A percentile compares a stretch with the other conserved stretches of the same genome.
Evolutionary conservation across 2,797 vertebrate genomes (phyloP).

Genomic region (Spheniscus humboldti): DNA sequence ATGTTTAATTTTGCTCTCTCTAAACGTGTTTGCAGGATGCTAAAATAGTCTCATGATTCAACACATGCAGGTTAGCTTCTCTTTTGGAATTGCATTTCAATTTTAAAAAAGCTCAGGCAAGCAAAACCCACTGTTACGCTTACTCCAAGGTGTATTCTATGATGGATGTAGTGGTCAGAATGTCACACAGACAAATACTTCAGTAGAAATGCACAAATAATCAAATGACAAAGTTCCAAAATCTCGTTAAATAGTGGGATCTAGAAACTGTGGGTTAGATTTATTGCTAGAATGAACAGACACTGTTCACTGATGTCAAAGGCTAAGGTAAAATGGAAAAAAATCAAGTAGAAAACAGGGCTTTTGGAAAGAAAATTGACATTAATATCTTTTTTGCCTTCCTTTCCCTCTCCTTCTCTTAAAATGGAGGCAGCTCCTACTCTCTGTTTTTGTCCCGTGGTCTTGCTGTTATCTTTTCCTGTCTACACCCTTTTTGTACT

Average conservation of each 20-base stretch:
- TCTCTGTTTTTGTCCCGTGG: neutral
- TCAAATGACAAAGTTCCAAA: neutral
- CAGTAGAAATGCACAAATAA: neutral
- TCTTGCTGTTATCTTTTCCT: constrained; percentile 1
- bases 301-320: neutral
- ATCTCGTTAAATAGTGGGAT: neutral
- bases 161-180: neutral
- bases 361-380: neutral
- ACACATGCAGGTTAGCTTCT: neutral
- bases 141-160: neutral
- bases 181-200: neutral
- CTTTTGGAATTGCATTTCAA: neutral
- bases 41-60: neutral
- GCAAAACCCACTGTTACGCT: neutral
- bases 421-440: neutral
- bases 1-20: constrained; percentile 3
- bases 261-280: neutral
- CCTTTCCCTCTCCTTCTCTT: neutral
- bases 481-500: neutral
- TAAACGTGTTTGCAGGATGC: neutral
- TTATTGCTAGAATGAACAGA: neutral
- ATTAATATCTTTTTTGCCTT: neutral
- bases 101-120: neutral
- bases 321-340: neutral
- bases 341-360: neutral